Evolutionary conservation across 2,797 vertebrate species (phyloP).

Genomic region (Poecile montanus): DNA sequence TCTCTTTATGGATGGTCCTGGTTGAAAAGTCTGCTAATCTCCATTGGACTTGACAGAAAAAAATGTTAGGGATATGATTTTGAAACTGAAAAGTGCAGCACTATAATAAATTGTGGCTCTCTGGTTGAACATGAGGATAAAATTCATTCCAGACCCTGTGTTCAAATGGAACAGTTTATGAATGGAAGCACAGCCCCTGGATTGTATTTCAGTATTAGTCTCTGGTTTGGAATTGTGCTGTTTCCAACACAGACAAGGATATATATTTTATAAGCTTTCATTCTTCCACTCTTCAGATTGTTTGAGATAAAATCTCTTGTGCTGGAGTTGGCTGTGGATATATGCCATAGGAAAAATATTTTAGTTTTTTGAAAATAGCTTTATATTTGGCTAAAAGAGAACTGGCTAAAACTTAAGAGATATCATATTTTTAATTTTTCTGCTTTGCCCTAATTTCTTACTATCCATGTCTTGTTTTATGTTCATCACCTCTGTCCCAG

Average conservation of each 20-base stretch:
- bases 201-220: slow-evolving; percentile 41
- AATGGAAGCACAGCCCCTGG: slow-evolving; percentile 27
- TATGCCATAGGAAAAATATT: not conserved
- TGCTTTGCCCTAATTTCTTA: not conserved
- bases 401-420: not conserved
- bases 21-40: slow-evolving; percentile 22
- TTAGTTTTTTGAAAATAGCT: not conserved
- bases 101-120: slow-evolving; percentile 43
- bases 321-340: not conserved
- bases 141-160: slow-evolving; percentile 44
- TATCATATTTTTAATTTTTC: not conserved
- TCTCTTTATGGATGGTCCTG: not conserved
- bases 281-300: not conserved
- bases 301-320: not conserved
- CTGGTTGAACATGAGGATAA: slow-evolving; percentile 24
- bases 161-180: slow-evolving; percentile 48
- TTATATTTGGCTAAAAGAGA: not conserved
- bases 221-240: slow-evolving; percentile 21
- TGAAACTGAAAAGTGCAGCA: slow-evolving; percentile 42
- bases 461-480: not conserved
- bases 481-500: not conserved
- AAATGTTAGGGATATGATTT: slow-evolving; percentile 31
- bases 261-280: slow-evolving; percentile 34
- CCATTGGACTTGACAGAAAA: slow-evolving; percentile 10
- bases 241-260: not conserved